These are phyloP conservation scores for Chiloscyllium punctatum DNA, from an alignment of 2,797 vertebrate genomes.

Conservation along the genomic window DNA sequence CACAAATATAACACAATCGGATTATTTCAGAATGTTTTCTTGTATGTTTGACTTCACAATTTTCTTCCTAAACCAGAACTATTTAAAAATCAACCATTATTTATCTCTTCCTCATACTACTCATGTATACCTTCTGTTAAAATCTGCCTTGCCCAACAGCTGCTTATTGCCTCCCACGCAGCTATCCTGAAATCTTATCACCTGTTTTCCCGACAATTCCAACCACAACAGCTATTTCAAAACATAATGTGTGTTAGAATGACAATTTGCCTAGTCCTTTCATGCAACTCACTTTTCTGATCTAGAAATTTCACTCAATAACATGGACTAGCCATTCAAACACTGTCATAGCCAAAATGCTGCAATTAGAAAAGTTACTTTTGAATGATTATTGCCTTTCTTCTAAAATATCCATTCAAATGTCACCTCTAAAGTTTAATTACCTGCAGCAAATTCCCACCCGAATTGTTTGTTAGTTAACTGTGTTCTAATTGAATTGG, in stretches of 20 bases:
- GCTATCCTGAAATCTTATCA: background rate
- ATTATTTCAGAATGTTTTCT: background rate
- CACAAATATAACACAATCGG: background rate
- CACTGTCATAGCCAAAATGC: too few species aligned
- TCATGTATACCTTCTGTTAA: background rate
- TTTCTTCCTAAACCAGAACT: background rate
- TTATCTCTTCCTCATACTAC: background rate
- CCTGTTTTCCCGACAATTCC: background rate
- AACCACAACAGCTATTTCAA: background rate
- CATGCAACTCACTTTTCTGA: background rate
- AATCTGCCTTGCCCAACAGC: background rate
- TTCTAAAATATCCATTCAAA: background rate
- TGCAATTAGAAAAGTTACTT: too few species aligned
- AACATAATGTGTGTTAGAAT: background rate
- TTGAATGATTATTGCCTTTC: background rate
- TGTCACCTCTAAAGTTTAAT: background rate
- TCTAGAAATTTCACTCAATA: background rate
- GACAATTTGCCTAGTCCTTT: background rate
- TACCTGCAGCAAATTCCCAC: background rate
- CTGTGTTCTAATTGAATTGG: too few species aligned
- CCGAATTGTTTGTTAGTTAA: too few species aligned
- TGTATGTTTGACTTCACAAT: background rate
- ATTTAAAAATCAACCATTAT: background rate
- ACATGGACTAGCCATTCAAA: background rate
- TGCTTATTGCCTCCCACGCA: background rate